These are phyloP conservation scores for Bombyx huttoni DNA, from an alignment of 2,888 invertebrate species.

Conservation along the genomic window DNA sequence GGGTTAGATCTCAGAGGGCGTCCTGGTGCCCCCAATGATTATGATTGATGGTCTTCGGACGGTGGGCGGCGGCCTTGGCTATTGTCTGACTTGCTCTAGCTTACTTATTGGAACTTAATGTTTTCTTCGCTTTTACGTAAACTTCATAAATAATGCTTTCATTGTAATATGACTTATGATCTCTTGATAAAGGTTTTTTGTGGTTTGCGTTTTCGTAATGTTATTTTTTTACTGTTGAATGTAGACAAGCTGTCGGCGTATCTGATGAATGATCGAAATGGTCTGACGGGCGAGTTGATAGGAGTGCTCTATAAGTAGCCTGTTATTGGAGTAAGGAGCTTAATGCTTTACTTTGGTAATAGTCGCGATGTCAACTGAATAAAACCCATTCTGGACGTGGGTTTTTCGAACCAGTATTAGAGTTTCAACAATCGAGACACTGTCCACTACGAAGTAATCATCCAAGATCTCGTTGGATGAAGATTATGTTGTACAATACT, in stretches of 20 bases:
- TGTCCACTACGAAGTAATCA: too few relatives aligned
- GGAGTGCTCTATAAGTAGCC: too few relatives aligned
- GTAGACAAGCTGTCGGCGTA: not conserved
- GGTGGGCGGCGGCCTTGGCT: not conserved
- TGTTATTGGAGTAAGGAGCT: too few relatives aligned
- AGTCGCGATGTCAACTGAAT: too few relatives aligned
- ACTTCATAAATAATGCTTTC: not conserved
- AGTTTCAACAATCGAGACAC: too few relatives aligned
- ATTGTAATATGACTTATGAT: not conserved
- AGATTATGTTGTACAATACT: too few relatives aligned
- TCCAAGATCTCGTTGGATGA: too few relatives aligned
- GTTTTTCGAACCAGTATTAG: too few relatives aligned
- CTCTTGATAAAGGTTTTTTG: not conserved
- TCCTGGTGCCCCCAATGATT: not conserved
- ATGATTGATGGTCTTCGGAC: not conserved
- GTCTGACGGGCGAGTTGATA: too few relatives aligned
- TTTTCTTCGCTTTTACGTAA: not conserved
- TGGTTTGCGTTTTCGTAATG: not conserved
- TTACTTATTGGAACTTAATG: not conserved
- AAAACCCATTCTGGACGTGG: too few relatives aligned
- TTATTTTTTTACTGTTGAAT: not conserved
- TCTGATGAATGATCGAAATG: too few relatives aligned
- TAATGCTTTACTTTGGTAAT: too few relatives aligned
- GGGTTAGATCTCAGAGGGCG: not conserved
- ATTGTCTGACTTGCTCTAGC: not conserved